Evolutionary conservation across 23 tunicate genomes (phyloP).

Genomic region (Styela plicata): DNA sequence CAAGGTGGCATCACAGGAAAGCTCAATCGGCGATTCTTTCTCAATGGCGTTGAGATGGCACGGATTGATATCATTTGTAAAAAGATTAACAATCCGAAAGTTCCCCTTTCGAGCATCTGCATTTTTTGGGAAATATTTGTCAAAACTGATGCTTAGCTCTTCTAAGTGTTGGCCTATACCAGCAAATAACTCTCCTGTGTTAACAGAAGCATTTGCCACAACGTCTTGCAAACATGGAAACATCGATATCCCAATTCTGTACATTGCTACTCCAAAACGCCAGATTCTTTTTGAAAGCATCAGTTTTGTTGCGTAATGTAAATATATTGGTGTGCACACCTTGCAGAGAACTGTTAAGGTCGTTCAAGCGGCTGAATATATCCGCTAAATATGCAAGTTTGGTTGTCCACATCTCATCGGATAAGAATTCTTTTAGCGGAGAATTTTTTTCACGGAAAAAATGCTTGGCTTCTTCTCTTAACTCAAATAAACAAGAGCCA

Average conservation of each 20-base stretch:
- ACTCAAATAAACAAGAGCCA: too few relatives aligned
- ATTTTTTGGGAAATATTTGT: conserved; percentile 53
- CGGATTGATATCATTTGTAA: conserved; percentile 36
- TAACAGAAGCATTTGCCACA: conserved; percentile 48
- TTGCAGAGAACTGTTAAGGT: conserved; percentile 66
- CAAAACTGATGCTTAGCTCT: conserved; percentile 42
- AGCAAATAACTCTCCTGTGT: conserved; percentile 51
- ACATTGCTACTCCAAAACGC: conserved; percentile 42
- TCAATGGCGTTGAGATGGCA: conserved; percentile 35
- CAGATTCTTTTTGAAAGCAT: conserved; percentile 60
- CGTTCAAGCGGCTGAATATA: conserved; percentile 65
- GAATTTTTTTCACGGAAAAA: conserved; percentile 40
- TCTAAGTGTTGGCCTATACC: conserved; percentile 43
- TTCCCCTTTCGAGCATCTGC: conserved; percentile 63
- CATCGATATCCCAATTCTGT: conserved; percentile 68
- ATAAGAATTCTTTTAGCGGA: conserved; percentile 55
- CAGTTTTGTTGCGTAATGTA: conserved; percentile 59
- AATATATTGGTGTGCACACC: conserved; percentile 50
- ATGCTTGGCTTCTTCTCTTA: too few relatives aligned
- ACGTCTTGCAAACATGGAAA: conserved; percentile 62
- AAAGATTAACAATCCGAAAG: conserved; percentile 39
- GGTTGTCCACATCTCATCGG: conserved; percentile 67
- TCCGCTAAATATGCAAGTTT: conserved; percentile 57
- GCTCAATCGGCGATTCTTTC: conserved; percentile 61
- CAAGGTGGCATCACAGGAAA: conserved; percentile 53